These are phyloP conservation scores for Cossypha dichroa DNA, from an alignment of 2,797 vertebrate genomes.

Conservation along the genomic window DNA sequence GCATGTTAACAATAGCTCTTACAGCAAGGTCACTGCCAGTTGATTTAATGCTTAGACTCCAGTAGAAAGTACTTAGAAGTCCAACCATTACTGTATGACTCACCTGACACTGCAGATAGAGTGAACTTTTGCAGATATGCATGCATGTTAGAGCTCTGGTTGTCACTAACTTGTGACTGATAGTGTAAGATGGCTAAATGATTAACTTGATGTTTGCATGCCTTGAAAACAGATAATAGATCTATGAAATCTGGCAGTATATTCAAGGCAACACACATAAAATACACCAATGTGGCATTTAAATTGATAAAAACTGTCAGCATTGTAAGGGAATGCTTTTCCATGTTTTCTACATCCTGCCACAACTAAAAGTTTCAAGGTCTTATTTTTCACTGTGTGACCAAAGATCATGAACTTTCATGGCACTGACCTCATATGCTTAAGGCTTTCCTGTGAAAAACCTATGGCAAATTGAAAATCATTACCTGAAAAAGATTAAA, in stretches of 20 bases:
- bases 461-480: neutral
- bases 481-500: neutral
- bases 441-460: neutral
- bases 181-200: neutral
- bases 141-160: neutral
- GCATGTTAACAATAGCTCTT: neutral
- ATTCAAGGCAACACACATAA: slow-evolving; percentile 1
- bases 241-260: neutral
- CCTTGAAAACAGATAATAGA: neutral
- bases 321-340: neutral
- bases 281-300: neutral
- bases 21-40: neutral
- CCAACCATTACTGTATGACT: neutral
- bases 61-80: neutral
- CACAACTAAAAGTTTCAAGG: neutral
- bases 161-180: neutral
- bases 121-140: neutral
- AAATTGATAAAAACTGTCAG: neutral
- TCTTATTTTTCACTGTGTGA: neutral
- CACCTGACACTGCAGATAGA: neutral
- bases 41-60: neutral
- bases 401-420: neutral
- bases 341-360: neutral
- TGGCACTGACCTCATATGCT: neutral
- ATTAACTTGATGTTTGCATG: neutral